Base-by-base conservation (phyloP, 2,797 vertebrate genomes). In the Nothura maculosa region DNA sequence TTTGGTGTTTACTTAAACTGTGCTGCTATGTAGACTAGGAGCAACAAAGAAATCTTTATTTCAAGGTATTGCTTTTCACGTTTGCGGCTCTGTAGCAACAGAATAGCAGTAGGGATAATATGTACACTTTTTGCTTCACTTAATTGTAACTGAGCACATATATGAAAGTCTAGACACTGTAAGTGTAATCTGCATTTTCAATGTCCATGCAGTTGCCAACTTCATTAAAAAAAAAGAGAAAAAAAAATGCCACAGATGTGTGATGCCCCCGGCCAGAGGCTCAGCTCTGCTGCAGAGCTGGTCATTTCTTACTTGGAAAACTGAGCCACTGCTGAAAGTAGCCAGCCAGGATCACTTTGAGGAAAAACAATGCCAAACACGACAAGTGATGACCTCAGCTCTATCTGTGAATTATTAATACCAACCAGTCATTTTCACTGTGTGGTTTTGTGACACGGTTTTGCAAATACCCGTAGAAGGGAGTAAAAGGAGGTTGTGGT, bases 161-260 rank as follows among this genome's bases (percentile, higher is more conserved):
- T 97, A 97, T 97, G 94, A 96, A 96, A 98, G 98, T 98, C 98
- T 98, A 98, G 96, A 98, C 98, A 98, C 98, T 98, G 98, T 98
- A 97, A 95, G 96, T 97, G 97, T 98, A 97, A 97, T 94, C 95
- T 94, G 97, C 97, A 97, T 98, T 97, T 97, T 97, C 97, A 96
- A 97, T 97, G 97, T 97, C 94, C 98, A 97, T 96, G 96, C 97
- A 95, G 97, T 97, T 97, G 98, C 97, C 97, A 97, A 85, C 94
- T 97, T 96, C 96, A 96, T 97, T 97, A 94, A 78, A 63, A 84
- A 36, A 1, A 50, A 89, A 87, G 94, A 47, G 10, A 50, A 25
- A 50, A 87, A 87, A 94, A 97, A 97, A 97, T 98, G 98, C 98
- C 98, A 97, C 97, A 98, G 98, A 96, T 98, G 92, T 80, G 97